Conservation (phyloP, 2,888 invertebrate genomes). For the Silvanus unidentatus region DNA sequence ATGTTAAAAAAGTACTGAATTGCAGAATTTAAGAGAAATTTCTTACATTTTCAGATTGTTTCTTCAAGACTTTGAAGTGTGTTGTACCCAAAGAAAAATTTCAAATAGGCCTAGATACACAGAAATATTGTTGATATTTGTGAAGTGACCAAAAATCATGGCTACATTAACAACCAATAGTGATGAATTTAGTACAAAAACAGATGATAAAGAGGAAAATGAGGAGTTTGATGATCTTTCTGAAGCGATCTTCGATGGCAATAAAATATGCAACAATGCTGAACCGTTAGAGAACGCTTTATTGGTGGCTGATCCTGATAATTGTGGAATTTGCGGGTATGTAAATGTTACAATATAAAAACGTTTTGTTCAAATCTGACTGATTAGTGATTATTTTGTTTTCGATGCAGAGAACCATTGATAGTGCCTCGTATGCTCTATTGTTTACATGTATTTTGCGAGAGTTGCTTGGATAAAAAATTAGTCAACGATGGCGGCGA, state of each 20-base stretch:
- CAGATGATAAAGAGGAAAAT: slow-evolving; percentile 31
- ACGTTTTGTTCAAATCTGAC: no score
- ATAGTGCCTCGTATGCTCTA: slow-evolving; percentile 81
- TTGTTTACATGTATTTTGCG: slow-evolving; percentile 94
- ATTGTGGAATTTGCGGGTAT: slow-evolving; percentile 46
- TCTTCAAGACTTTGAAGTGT: slow-evolving; percentile 40
- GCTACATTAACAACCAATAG: slow-evolving; percentile 31
- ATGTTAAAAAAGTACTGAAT: neutral
- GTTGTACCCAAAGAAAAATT: neutral
- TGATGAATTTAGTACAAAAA: slow-evolving; percentile 33
- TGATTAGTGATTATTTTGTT: no score
- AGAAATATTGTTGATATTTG: slow-evolving; percentile 33
- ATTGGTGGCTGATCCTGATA: slow-evolving; percentile 43
- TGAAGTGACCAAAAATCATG: slow-evolving; percentile 26
- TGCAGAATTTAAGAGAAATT: neutral
- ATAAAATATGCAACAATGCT: slow-evolving; percentile 36
- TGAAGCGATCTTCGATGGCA: slow-evolving; percentile 41
- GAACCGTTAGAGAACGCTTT: slow-evolving; percentile 44
- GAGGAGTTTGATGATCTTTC: slow-evolving; percentile 40
- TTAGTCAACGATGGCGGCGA: slow-evolving; percentile 67
- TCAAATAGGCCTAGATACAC: slow-evolving; percentile 33
- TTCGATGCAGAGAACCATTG: slow-evolving; percentile 45
- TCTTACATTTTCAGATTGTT: slow-evolving; percentile 42
- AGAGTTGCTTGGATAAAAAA: slow-evolving; percentile 80
- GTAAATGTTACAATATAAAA: slow-evolving; percentile 20